These are phyloP conservation scores for Helogale parvula DNA, from an alignment of 2,113 vertebrate species.

Conservation along the genomic window DNA sequence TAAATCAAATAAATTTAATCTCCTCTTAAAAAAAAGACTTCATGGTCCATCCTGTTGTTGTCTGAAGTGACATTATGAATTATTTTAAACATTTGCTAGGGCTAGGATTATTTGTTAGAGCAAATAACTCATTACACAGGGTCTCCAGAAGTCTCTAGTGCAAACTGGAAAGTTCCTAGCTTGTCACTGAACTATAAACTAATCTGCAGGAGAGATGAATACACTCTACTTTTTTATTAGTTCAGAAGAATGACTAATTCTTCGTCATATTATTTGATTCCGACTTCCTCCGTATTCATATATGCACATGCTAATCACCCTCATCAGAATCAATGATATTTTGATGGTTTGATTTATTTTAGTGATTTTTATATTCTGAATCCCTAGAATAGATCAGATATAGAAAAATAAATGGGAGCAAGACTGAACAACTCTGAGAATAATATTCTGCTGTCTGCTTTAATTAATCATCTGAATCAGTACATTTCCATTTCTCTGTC, in stretches of 20 bases:
- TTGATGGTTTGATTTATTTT: slow-evolving; percentile 83
- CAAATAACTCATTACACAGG: slow-evolving; percentile 30
- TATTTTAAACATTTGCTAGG: slow-evolving; percentile 69
- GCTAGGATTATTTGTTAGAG: slow-evolving; percentile 49
- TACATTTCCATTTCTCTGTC: slow-evolving; percentile 67
- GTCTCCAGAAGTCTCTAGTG: slow-evolving; percentile 18
- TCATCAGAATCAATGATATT: slow-evolving; percentile 83
- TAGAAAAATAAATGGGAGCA: slow-evolving; percentile 26
- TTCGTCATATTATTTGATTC: slow-evolving; percentile 75
- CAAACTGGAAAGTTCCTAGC: slow-evolving; percentile 59
- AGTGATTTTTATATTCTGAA: slow-evolving; percentile 72
- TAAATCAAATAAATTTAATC: slow-evolving; percentile 57
- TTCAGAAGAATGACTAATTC: slow-evolving; percentile 63
- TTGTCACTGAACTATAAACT: slow-evolving; percentile 50
- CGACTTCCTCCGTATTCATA: slow-evolving; percentile 73
- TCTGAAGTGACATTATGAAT: slow-evolving; percentile 26
- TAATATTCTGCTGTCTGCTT: slow-evolving; percentile 54
- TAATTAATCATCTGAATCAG: slow-evolving; percentile 68
- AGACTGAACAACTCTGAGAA: slow-evolving; percentile 59
- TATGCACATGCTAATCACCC: slow-evolving; percentile 67
- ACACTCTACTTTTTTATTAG: slow-evolving; percentile 67
- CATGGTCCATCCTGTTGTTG: neutral
- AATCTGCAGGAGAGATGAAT: slow-evolving; percentile 68
- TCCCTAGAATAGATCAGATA: slow-evolving; percentile 71
- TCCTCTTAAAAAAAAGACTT: slow-evolving; percentile 33